Evolutionary conservation across 2,797 vertebrate genomes (phyloP).

Genomic region (Melanotaenia parkinsoni): DNA sequence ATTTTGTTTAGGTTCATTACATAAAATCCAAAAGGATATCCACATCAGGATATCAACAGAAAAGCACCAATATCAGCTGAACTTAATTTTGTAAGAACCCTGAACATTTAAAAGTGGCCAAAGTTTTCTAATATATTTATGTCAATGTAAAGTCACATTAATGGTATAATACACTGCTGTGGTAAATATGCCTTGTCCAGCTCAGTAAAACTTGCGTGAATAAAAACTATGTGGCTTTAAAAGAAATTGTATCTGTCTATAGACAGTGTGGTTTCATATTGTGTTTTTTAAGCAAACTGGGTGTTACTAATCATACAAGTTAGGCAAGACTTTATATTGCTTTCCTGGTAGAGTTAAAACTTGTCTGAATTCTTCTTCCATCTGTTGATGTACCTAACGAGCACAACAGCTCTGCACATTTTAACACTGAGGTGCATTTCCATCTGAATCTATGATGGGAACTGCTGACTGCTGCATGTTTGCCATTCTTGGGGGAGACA

Average conservation of each 20-base stretch:
- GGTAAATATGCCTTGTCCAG: not conserved
- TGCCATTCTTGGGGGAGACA: not conserved
- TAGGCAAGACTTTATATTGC: not conserved
- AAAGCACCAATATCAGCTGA: not conserved
- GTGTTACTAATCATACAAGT: not conserved
- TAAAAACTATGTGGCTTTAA: not conserved
- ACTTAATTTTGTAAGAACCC: not conserved
- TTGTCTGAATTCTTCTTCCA: slow-evolving; percentile 4
- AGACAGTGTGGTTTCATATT: not conserved
- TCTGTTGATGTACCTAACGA: slow-evolving; percentile 3
- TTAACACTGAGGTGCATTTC: not conserved
- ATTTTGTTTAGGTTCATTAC: not conserved
- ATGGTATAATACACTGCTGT: not conserved
- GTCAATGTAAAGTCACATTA: not conserved
- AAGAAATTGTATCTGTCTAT: not conserved
- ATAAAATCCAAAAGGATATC: not conserved
- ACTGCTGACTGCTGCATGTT: slow-evolving; percentile 10
- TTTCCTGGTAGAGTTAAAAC: not conserved
- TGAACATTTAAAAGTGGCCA: not conserved
- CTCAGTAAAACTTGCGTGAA: not conserved
- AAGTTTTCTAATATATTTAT: not conserved
- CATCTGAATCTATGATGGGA: not conserved
- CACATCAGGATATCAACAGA: not conserved
- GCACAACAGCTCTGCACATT: slow-evolving; percentile 5
- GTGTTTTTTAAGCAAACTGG: not conserved